phyloP scores from a whole-genome alignment of 1,140 invertebrate species.

The Zophobas atratus region DNA sequence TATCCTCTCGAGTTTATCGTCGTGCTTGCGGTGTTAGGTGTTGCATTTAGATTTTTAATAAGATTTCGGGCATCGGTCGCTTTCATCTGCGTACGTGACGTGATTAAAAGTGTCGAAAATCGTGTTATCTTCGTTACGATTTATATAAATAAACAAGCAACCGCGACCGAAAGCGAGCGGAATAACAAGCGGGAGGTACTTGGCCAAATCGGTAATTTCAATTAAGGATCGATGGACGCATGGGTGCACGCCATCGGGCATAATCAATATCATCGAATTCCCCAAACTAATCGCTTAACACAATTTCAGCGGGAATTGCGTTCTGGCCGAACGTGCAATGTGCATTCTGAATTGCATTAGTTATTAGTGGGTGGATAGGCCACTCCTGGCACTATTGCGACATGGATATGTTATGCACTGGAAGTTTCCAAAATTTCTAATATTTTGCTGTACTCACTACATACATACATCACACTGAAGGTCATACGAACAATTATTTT shows the following conservation, averaged over 20 bases:
- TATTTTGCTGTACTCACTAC: no score
- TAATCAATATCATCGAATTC: conserved; percentile 40
- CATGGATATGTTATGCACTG: no score
- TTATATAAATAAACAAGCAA: conserved; percentile 6
- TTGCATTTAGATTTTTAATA: conserved; percentile 44
- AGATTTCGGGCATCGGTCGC: conserved; percentile 25
- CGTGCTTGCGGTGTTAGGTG: conserved; percentile 20
- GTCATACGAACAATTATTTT: no score
- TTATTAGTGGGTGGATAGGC: no score
- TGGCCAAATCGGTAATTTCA: conserved; percentile 35
- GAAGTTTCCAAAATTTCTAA: no score
- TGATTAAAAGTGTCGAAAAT: conserved; percentile 37
- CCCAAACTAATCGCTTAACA: conserved; percentile 31
- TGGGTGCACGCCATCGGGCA: conserved; percentile 18
- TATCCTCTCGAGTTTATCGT: not conserved
- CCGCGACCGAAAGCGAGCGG: not conserved
- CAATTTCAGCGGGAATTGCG: not conserved
- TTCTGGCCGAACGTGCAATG: no score
- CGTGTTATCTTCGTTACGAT: conserved; percentile 26
- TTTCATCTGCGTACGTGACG: conserved; percentile 42
- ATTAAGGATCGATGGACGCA: conserved; percentile 18
- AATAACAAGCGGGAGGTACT: not conserved
- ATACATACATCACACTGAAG: no score
- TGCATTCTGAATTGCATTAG: no score
- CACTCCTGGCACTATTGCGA: no score